A percentile compares a stretch with the other conserved stretches of the same genome.
phyloP scores from a whole-genome alignment of 1,140 invertebrate genomes.

The Dendroctonus valens region DNA sequence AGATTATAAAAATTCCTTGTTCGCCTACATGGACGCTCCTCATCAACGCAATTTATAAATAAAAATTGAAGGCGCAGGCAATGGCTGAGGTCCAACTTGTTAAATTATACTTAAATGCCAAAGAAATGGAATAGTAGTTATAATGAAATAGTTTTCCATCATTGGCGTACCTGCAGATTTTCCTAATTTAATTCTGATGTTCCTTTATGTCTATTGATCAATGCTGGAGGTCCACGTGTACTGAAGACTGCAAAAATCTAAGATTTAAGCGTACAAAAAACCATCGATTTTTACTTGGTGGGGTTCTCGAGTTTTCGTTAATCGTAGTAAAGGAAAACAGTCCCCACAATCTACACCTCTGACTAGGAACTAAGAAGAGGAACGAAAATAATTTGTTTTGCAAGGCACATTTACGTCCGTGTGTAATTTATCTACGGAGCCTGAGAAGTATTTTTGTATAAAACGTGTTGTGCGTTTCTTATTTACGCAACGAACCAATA shows the following conservation, averaged over 20 bases:
- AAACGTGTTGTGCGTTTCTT: slow-evolving; percentile 26
- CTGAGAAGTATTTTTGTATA: slow-evolving; percentile 35
- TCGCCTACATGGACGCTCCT: slow-evolving; percentile 1
- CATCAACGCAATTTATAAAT: slow-evolving; percentile 23
- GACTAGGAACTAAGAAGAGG: slow-evolving; percentile 10
- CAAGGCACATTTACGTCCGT: slow-evolving; percentile 23
- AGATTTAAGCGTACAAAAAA: background rate
- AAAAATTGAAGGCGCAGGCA: slow-evolving; percentile 18
- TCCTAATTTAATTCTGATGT: too few species aligned
- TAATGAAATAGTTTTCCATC: too few species aligned
- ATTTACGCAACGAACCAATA: slow-evolving; percentile 26
- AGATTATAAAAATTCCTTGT: slow-evolving; percentile 12
- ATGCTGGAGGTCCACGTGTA: background rate
- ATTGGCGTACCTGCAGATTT: too few species aligned
- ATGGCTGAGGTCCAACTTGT: slow-evolving; percentile 21
- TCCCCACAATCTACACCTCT: background rate
- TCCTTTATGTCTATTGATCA: too few species aligned
- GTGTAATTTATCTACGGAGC: slow-evolving; percentile 37
- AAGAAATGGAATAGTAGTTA: background rate
- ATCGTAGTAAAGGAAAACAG: background rate
- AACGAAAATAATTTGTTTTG: slow-evolving; percentile 28
- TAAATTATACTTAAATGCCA: slow-evolving; percentile 19
- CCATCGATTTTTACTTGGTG: too few species aligned
- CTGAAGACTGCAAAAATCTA: slow-evolving; percentile 1
- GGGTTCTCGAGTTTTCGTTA: too few species aligned